A percentile compares a stretch with the other conserved stretches of the same genome.
These are phyloP conservation scores for Caenorhabditis sp. DNA, from an alignment of 2,888 invertebrate species.

Conservation along the genomic window DNA sequence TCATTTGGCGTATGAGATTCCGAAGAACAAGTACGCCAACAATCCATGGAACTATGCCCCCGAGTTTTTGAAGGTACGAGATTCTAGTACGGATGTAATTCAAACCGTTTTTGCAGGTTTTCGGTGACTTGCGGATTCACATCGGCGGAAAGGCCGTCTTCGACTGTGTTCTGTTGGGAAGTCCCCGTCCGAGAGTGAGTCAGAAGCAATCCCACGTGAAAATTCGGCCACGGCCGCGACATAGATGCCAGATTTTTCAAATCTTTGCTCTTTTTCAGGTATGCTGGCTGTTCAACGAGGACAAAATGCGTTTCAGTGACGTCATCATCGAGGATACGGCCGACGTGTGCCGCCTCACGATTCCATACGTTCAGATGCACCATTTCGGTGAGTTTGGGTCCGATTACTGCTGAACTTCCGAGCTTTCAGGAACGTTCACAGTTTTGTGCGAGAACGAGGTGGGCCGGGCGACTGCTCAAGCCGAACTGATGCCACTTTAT, in stretches of 20 bases:
- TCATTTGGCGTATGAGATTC: constrained; percentile 78
- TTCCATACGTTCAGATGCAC: constrained; percentile 76
- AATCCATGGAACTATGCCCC: constrained; percentile 79
- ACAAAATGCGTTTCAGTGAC: constrained; percentile 76
- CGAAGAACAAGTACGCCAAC: constrained; percentile 77
- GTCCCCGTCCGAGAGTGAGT: constrained; percentile 75
- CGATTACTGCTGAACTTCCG: neutral
- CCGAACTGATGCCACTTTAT: constrained; percentile 65
- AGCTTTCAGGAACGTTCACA: constrained; percentile 58
- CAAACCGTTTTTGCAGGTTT: constrained; percentile 63
- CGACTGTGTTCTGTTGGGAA: constrained; percentile 78
- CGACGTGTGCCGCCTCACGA: constrained; percentile 77
- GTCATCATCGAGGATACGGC: constrained; percentile 74
- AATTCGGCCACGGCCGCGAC: too few species aligned
- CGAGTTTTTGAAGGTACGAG: constrained; percentile 74
- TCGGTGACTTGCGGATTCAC: constrained; percentile 74
- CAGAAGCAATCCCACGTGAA: too few species aligned
- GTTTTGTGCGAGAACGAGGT: constrained; percentile 73
- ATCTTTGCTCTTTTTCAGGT: too few species aligned
- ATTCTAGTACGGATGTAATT: neutral
- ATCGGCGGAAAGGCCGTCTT: constrained; percentile 77
- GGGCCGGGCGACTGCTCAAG: constrained; percentile 66
- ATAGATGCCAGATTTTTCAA: too few species aligned
- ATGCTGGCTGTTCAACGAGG: constrained; percentile 79
- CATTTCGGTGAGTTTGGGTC: constrained; percentile 68